Percentiles rank a stretch among this genome's conserved stretches.
Conservation (phyloP, 2,888 invertebrate genomes). For the Amphipoea oculea region DNA sequence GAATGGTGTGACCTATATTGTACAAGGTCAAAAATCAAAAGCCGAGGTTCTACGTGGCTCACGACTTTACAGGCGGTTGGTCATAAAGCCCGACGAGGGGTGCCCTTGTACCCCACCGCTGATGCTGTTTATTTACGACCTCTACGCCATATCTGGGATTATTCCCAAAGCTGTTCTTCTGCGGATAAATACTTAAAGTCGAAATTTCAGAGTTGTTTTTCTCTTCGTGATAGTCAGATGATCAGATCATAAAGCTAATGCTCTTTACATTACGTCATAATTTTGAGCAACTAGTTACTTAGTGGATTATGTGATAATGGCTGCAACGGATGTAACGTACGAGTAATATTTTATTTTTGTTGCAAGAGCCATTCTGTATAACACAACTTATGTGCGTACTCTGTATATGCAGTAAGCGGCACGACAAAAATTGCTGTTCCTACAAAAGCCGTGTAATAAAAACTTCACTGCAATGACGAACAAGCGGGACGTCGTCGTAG, state of each 20-base stretch:
- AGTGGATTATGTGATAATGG: conserved; percentile 26
- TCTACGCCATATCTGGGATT: conserved; percentile 74
- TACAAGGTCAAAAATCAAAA: conserved; percentile 69
- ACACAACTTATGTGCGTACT: conserved; percentile 2
- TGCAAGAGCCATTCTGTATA: background rate
- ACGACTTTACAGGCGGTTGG: conserved; percentile 69
- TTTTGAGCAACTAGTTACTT: conserved; percentile 16
- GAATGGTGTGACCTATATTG: conserved; percentile 67
- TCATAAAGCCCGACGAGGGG: conserved; percentile 73
- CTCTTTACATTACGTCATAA: conserved; percentile 24
- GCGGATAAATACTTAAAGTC: conserved; percentile 61
- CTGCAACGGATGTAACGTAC: conserved; percentile 4
- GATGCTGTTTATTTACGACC: conserved; percentile 78
- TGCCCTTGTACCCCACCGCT: conserved; percentile 65
- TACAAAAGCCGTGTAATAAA: conserved; percentile 65
- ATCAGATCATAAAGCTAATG: conserved; percentile 19
- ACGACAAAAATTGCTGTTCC: conserved; percentile 52
- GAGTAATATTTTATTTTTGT: background rate
- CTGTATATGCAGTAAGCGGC: conserved; percentile 20
- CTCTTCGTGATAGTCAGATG: conserved; percentile 15
- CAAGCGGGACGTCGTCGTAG: conserved; percentile 57
- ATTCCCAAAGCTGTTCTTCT: conserved; percentile 64
- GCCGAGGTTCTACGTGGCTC: conserved; percentile 61
- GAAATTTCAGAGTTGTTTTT: conserved; percentile 23
- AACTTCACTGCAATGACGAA: conserved; percentile 70